phyloP scores from a whole-genome alignment of 2,888 invertebrate genomes.

The Protodeltote pygarga region DNA sequence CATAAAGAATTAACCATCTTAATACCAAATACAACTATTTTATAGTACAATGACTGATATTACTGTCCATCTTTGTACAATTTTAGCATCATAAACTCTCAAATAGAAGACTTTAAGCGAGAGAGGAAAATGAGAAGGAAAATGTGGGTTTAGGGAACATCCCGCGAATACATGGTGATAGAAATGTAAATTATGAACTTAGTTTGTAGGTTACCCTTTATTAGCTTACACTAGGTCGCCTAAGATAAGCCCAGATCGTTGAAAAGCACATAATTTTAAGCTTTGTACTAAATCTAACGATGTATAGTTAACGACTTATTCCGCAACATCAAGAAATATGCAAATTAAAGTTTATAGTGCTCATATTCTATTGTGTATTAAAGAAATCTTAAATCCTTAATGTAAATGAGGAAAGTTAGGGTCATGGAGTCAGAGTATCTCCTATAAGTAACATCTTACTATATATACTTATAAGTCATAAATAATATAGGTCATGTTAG shows the following conservation, averaged over 20 bases:
- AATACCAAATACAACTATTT: constrained; percentile 15
- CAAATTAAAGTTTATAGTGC: no score
- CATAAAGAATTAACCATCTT: not conserved
- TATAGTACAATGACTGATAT: constrained; percentile 14
- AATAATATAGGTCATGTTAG: no score
- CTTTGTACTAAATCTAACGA: no score
- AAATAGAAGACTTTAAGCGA: constrained; percentile 9
- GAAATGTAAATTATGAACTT: constrained; percentile 13
- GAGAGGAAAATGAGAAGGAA: constrained; percentile 18
- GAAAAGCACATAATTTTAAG: constrained; percentile 8
- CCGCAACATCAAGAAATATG: no score
- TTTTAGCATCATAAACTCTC: constrained; percentile 19
- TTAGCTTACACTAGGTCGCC: constrained; percentile 1
- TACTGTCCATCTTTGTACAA: constrained; percentile 16
- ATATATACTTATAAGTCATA: no score
- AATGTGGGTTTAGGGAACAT: constrained; percentile 28
- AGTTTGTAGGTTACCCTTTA: constrained; percentile 22
- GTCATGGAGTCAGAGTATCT: no score
- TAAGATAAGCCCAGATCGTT: no score
- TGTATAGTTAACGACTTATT: no score
- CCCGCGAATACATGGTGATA: constrained; percentile 13
- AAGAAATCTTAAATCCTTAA: no score
- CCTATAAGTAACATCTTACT: no score
- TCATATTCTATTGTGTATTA: no score
- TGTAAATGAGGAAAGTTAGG: no score